Percentiles rank a stretch among this genome's conserved stretches.
Conservation (phyloP, 2,888 invertebrate genomes). For the Eilema depressum region DNA sequence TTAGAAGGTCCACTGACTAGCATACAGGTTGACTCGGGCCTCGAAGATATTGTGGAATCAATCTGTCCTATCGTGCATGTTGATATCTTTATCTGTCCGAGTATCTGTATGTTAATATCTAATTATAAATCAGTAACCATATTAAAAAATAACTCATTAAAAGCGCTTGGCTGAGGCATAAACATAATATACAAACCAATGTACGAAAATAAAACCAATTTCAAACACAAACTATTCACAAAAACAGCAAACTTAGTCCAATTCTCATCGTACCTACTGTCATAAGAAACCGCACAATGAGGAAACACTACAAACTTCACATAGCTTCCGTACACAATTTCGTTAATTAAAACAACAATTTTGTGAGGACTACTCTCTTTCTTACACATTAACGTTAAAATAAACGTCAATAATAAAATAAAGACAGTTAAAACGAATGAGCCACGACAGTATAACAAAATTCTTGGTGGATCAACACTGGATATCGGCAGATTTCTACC, state of each 20-base stretch:
- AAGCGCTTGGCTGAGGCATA: conserved; percentile 50
- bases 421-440: conserved; percentile 59
- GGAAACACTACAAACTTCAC: conserved; percentile 51
- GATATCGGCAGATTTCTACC: conserved; percentile 53
- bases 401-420: conserved; percentile 48
- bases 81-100: too few species aligned
- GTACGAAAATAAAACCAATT: conserved; percentile 47
- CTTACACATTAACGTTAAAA: conserved; percentile 48
- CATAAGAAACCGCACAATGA: conserved; percentile 41
- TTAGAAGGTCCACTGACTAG: too few species aligned
- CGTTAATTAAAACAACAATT: conserved; percentile 50
- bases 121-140: background rate
- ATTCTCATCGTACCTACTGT: conserved; percentile 28
- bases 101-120: too few species aligned
- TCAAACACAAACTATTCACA: conserved; percentile 49
- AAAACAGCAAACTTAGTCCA: conserved; percentile 59
- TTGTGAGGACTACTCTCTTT: conserved; percentile 33
- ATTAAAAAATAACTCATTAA: too few species aligned
- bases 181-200: conserved; percentile 49
- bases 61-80: too few species aligned
- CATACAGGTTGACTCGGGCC: too few species aligned
- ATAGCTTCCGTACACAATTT: conserved; percentile 44
- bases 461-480: conserved; percentile 51
- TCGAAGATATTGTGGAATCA: too few species aligned
- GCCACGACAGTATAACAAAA: conserved; percentile 58